A percentile compares a stretch with the other conserved stretches of the same genome.
Evolutionary conservation across 1,140 invertebrate genomes (phyloP).

Genomic region (Drosophila dunni): DNA sequence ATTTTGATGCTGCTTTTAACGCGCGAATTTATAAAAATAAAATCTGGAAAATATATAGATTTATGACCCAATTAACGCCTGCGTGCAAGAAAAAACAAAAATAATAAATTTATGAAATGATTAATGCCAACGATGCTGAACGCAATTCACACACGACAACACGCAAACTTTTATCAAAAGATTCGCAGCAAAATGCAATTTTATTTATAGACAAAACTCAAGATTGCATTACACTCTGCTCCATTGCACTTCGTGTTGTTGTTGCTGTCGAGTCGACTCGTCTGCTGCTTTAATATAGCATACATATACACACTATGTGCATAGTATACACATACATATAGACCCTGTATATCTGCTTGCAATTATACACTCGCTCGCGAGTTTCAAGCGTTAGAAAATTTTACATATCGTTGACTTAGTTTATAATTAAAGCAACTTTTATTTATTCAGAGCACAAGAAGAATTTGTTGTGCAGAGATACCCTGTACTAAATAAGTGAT

Average conservation of each 20-base stretch:
- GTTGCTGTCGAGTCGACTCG: not conserved
- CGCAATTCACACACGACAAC: constrained; percentile 43
- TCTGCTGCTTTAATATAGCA: constrained; percentile 45
- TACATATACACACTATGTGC: constrained; percentile 39
- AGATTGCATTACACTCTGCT: constrained; percentile 76
- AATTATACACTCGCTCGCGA: constrained; percentile 40
- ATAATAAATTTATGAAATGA: constrained; percentile 24
- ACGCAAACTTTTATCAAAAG: constrained; percentile 73
- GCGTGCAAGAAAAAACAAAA: constrained; percentile 34
- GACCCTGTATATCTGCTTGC: constrained; percentile 14
- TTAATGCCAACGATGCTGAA: constrained; percentile 48
- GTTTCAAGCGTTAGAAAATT: constrained; percentile 39
- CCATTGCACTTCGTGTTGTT: constrained; percentile 56
- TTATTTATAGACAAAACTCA: constrained; percentile 65
- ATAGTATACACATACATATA: constrained; percentile 32
- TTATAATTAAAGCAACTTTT: constrained; percentile 46
- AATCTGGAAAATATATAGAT: constrained; percentile 69
- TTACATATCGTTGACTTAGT: constrained; percentile 43
- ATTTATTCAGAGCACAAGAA: not conserved
- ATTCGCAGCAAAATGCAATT: constrained; percentile 63
- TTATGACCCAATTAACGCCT: constrained; percentile 79
- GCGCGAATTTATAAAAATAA: constrained; percentile 56
- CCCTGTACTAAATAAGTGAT: constrained; percentile 3
- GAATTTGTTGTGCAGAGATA: not conserved
- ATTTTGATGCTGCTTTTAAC: constrained; percentile 27